Base-by-base conservation (phyloP, 2,797 vertebrate genomes). In the Sorex maritimensis region DNA sequence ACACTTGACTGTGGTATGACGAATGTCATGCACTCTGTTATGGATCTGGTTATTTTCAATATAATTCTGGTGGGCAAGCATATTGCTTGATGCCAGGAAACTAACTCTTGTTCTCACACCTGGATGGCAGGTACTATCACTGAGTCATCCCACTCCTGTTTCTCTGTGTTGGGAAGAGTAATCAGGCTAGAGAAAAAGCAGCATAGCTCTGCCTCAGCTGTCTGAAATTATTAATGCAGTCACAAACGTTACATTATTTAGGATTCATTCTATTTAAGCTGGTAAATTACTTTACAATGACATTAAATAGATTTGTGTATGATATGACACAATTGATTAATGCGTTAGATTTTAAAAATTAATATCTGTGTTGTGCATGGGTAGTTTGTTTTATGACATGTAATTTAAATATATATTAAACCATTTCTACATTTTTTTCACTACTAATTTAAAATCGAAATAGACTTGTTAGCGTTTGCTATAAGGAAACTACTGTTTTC, bases 281-380 rank as follows among this genome's bases (percentile, higher is more conserved):
- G 4, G 34, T 38, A 55, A 81, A 19, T 44, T 8, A 11, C 58
- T 78, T 86, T 19, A 58, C 9, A 61, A 0, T 52, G 44, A 74
- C 24, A 72, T 71, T 83, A 72, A 81, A 61, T 38, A 58, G n/a
- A 79, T 73, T 13, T 87, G 12, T 72, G 5, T 14, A 74, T 58
- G 46, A 68, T 73, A 49, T 75, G n/a, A 69, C 38, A 86, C 85
- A 86, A 86, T n/a, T 69, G 11, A 61, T 28, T 63, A 55, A 75
- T 44, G 8, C 1, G 38, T 65, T 81, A 61, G 24, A 0, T 6
- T 26, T 79, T 81, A 28, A n/a, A 24, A 73, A 72, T 63, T 81
- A 81, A 72, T 34, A 28, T 44, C 61, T 83, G 23, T 63, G 12
- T 0, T 52, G 26, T 81, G 23, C 24, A 71, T 49, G 52, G 61